These are phyloP conservation scores for Bostrychus sinensis DNA, from an alignment of 2,113 vertebrate genomes.

Conservation along the genomic window DNA sequence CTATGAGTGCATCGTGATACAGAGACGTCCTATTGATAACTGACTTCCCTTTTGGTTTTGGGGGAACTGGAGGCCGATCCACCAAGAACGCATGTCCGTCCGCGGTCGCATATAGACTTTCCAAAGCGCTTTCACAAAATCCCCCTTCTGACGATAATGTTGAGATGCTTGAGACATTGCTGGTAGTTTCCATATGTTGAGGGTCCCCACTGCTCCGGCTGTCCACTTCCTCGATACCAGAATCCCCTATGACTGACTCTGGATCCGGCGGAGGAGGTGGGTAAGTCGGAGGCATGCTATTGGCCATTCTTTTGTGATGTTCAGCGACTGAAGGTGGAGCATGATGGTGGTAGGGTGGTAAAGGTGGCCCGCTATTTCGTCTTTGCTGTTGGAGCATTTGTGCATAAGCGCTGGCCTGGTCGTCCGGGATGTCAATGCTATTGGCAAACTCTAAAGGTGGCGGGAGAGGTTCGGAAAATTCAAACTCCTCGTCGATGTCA, in stretches of 20 bases:
- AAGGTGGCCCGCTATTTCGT: slow-evolving; percentile 56
- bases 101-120: slow-evolving; percentile 92
- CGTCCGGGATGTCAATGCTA: slow-evolving; percentile 95
- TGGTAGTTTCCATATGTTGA: slow-evolving; percentile 93
- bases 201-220: slow-evolving; percentile 93
- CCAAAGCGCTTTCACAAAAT: slow-evolving; percentile 82
- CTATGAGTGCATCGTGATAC: slow-evolving; percentile 89
- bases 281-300: slow-evolving; percentile 87
- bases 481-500: slow-evolving; percentile 95
- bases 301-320: slow-evolving; percentile 81
- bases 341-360: slow-evolving; percentile 77
- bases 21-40: slow-evolving; percentile 91
- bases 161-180: slow-evolving; percentile 97
- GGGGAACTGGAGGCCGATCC: slow-evolving; percentile 95
- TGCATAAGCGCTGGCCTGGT: slow-evolving; percentile 82
- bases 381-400: slow-evolving; percentile 86
- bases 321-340: slow-evolving; percentile 69
- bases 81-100: slow-evolving; percentile 91
- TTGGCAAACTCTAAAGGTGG: slow-evolving; percentile 97
- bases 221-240: slow-evolving; percentile 93
- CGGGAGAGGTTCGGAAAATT: slow-evolving; percentile 93
- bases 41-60: slow-evolving; percentile 96
- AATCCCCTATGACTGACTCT: slow-evolving; percentile 86
- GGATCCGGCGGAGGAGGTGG: slow-evolving; percentile 86
- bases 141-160: slow-evolving; percentile 95